Evolutionary conservation across 2,113 vertebrate genomes (phyloP).

Genomic region (Oncorhynchus nerka): DNA sequence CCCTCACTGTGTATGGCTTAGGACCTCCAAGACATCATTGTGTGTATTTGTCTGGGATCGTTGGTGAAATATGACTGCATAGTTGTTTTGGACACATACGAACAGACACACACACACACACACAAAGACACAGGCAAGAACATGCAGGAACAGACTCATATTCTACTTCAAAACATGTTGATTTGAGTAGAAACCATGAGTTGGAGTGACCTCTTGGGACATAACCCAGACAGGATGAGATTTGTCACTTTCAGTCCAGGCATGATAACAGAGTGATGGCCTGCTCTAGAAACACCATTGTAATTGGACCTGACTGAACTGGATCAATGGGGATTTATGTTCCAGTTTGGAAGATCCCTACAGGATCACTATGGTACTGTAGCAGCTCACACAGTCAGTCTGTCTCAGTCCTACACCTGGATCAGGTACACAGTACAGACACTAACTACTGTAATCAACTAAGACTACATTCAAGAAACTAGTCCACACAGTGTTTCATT

Average conservation of each 20-base stretch:
- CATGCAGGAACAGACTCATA: neutral
- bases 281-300: slow-evolving; percentile 62
- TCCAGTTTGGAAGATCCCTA: slow-evolving; percentile 64
- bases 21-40: neutral
- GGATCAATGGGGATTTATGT: slow-evolving; percentile 69
- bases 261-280: slow-evolving; percentile 69
- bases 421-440: neutral
- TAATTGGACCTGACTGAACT: slow-evolving; percentile 70
- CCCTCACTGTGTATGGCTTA: neutral
- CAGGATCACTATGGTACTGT: slow-evolving; percentile 54
- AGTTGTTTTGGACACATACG: neutral
- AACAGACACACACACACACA: neutral
- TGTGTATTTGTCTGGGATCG: neutral
- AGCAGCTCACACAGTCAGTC: slow-evolving; percentile 43
- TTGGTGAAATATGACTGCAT: neutral
- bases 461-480: slow-evolving; percentile 16
- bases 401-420: neutral
- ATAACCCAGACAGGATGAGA: slow-evolving; percentile 20
- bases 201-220: neutral
- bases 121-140: neutral
- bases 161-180: slow-evolving; percentile 7
- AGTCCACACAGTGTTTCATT: slow-evolving; percentile 28
- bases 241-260: slow-evolving; percentile 64
- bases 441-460: slow-evolving; percentile 12
- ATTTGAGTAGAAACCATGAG: neutral